Base-by-base conservation (phyloP, 1,140 invertebrate genomes). In the Drosophila grimshawi region DNA sequence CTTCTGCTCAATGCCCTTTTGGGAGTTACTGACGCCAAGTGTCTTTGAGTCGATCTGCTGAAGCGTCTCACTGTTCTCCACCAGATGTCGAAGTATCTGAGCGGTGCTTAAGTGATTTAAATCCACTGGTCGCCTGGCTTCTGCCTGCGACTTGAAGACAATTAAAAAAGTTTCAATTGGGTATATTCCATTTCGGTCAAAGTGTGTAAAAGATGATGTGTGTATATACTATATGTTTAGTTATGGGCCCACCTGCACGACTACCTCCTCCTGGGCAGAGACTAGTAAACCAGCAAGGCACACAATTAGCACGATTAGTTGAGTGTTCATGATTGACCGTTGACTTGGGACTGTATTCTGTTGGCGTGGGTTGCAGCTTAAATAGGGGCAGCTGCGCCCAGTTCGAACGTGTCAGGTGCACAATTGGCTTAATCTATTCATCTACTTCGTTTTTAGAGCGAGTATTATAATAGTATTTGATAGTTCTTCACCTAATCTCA, bases 1-100 rank as follows among this genome's bases (percentile, higher is more conserved):
- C 35, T 88, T 80, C 3, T 53, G 35, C 49, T 88, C 85, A 46
- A 89, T 75, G 10, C 76, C 80, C 56, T 88, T 76, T 19, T 89
- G 77, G 3, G 46, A 10, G 41, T 62, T 51, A 33, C 60, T 72
- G 0, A 85, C 51, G 8, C 35, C 56, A 2, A 27, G 19, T 0
- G 51, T 57, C 6, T 62, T 66, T 1, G 11, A 27, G 4, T 73
- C 53, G 3, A 85, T 11, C 2, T 27, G 30, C 0, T 45, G 10
- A 5, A 83, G 32, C 0, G 59, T 33, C 27, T 56, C 29, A 35
- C 30, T 68, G 5, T 73, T 70, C n/a, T 19, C 66, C 29, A 52
- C 59, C 8, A 78, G 49, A 29, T 76, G 46, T 4, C 59, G 41
- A 0, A 30, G 5, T 4, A 76, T 62, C 8, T 72, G 11, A 1